Percentiles rank a stretch among this genome's conserved stretches.
Evolutionary conservation across 2,888 invertebrate species (phyloP).

Genomic region (Tipula unca): DNA sequence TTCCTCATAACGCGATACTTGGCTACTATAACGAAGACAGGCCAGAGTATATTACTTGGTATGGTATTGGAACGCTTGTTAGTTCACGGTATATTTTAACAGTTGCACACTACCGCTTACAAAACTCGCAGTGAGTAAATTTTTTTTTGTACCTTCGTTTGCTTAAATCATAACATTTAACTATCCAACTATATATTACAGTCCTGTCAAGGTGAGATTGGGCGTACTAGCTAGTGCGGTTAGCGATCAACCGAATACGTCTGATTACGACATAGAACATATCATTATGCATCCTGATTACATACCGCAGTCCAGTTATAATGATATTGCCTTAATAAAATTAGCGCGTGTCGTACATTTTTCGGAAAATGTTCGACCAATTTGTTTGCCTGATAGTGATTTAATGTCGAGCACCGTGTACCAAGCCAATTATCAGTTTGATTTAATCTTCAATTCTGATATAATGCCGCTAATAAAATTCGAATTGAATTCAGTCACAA

Average conservation of each 20-base stretch:
- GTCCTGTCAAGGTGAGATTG: too few species aligned
- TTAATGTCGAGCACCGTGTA: not conserved
- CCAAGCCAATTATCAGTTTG: not conserved
- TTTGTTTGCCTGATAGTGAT: slow-evolving; percentile 34
- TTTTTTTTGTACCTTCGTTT: too few species aligned
- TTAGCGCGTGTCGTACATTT: not conserved
- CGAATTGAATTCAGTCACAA: too few species aligned
- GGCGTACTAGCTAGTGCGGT: too few species aligned
- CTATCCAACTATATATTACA: too few species aligned
- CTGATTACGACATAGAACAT: not conserved
- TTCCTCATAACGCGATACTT: not conserved
- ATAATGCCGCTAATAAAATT: too few species aligned
- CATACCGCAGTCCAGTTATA: not conserved
- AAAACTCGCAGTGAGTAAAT: too few species aligned
- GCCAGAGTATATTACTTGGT: not conserved
- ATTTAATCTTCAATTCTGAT: too few species aligned
- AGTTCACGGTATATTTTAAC: not conserved
- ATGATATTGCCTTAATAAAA: not conserved
- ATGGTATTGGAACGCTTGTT: not conserved
- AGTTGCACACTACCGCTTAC: not conserved
- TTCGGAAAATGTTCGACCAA: slow-evolving; percentile 35
- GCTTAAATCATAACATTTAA: too few species aligned
- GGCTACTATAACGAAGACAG: not conserved
- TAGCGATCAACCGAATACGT: not conserved
- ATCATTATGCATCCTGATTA: not conserved